Conservation (phyloP, 2,113 vertebrate species). For the Mirounga angustirostris region DNA sequence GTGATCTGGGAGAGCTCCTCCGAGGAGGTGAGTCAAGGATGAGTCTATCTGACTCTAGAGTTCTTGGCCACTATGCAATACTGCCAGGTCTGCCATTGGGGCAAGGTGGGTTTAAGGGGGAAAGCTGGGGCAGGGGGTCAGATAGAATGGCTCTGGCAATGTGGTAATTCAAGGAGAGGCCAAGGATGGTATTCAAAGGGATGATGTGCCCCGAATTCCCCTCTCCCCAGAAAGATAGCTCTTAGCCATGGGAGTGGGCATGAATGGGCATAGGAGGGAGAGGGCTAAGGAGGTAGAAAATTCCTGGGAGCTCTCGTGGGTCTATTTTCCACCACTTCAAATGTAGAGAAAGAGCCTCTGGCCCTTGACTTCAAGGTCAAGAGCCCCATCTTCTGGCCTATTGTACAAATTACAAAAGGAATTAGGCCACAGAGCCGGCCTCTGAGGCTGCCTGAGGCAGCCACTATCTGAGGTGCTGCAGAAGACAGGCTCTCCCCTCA, state of each 20-base stretch:
- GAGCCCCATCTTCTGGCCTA: conserved; percentile 79
- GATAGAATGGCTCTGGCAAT: neutral
- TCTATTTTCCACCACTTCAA: conserved; percentile 21
- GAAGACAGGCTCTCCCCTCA: neutral
- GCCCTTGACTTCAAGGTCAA: conserved; percentile 71
- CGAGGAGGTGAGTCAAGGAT: neutral
- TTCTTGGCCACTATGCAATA: neutral
- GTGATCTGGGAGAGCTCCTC: neutral
- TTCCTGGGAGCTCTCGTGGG: neutral
- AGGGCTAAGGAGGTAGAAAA: neutral
- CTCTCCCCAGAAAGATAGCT: neutral
- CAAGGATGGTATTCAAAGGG: neutral
- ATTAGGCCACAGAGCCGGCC: neutral
- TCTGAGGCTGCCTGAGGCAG: neutral
- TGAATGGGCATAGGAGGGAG: neutral
- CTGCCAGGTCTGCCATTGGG: neutral
- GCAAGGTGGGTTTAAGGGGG: neutral
- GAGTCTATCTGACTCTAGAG: neutral
- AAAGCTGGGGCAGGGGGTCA: neutral
- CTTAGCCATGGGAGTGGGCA: neutral
- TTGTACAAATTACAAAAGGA: conserved; percentile 71
- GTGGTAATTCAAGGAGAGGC: neutral
- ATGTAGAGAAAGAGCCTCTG: neutral
- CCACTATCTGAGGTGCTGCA: neutral
- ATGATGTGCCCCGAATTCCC: neutral